Base-by-base conservation (phyloP, 1,140 invertebrate species). In the Rhagoletis pomonella region DNA sequence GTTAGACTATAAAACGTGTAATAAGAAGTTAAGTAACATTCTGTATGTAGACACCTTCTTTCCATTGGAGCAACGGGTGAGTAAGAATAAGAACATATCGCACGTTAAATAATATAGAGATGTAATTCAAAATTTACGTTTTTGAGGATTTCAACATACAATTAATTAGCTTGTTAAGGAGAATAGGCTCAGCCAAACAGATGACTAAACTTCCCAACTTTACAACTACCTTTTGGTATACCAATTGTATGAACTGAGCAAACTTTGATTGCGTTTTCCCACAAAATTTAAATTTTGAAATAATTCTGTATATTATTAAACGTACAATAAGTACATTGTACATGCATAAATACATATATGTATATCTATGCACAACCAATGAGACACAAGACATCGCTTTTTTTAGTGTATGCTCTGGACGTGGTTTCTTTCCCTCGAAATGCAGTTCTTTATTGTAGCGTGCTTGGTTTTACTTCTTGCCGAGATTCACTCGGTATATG, bases 41-140 rank as follows among this genome's bases (percentile, higher is more conserved):
- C 86, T 94, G 1, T 94, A 93, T 65, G 90, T 94, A 73, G 93
- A 94, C 65, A 93, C 91, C 0, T 93, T 93, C 87, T 93, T 92
- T 87, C 89, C 90, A 29, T 89, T 91, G 86, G 87, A 91, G 0
- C 91, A 93, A 87, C 91, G 93, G 85, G 93, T 94, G 88, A 91
- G 90, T 59, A 44, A 19, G 77, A 67, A 1, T 7, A 85, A n/a
- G n/a, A 84, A 19, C 6, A n/a, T n/a, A n/a, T 39, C 14, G 9
- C 50, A 55, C n/a, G n/a, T n/a, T n/a, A n/a, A n/a, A n/a, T n/a
- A n/a, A n/a, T n/a, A n/a, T n/a, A n/a, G n/a, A n/a, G n/a, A n/a
- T n/a, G n/a, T n/a, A n/a, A n/a, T n/a, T n/a, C n/a, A n/a, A n/a
- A n/a, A n/a, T n/a, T n/a, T n/a, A n/a, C n/a, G n/a, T n/a, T n/a